Percentiles rank a stretch among this genome's conserved stretches.
These are phyloP conservation scores for Drosophila antonietae DNA, from an alignment of 2,888 invertebrate genomes.

Conservation along the genomic window DNA sequence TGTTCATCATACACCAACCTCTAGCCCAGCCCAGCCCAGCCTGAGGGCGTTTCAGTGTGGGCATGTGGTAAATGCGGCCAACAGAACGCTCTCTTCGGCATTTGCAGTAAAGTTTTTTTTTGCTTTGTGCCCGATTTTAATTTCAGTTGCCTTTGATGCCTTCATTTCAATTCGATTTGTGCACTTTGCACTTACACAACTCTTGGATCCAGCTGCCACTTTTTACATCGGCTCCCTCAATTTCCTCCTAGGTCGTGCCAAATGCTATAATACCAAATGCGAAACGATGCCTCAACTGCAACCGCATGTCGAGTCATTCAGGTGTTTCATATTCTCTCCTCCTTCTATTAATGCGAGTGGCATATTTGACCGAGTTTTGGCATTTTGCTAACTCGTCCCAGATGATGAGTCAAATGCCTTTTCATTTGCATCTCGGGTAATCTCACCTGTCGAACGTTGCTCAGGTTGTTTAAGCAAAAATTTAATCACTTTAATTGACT, in stretches of 20 bases:
- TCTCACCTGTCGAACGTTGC: constrained; percentile 15
- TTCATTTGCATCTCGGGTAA: constrained; percentile 38
- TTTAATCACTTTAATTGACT: constrained; percentile 46
- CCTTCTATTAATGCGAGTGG: not conserved
- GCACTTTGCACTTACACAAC: constrained; percentile 38
- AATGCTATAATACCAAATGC: not conserved
- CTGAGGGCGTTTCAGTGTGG: not conserved
- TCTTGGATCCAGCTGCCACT: constrained; percentile 7
- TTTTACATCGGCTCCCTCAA: not conserved
- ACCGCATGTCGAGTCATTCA: constrained; percentile 17
- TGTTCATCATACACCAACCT: constrained; percentile 30
- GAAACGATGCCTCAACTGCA: constrained; percentile 20
- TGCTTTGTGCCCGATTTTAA: constrained; percentile 48
- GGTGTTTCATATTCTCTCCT: constrained; percentile 6
- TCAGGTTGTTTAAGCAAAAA: constrained; percentile 22
- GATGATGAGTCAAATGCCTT: constrained; percentile 27
- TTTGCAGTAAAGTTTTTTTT: constrained; percentile 17
- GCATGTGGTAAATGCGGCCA: constrained; percentile 43
- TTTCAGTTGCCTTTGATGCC: constrained; percentile 57
- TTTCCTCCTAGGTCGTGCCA: constrained; percentile 1
- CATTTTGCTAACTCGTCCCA: constrained; percentile 16
- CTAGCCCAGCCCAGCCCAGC: not conserved
- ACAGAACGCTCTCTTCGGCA: constrained; percentile 11
- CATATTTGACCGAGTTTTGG: constrained; percentile 35
- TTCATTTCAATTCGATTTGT: constrained; percentile 60